These are phyloP conservation scores for Pyrgus malvae DNA, from an alignment of 2,888 invertebrate species.

Conservation along the genomic window DNA sequence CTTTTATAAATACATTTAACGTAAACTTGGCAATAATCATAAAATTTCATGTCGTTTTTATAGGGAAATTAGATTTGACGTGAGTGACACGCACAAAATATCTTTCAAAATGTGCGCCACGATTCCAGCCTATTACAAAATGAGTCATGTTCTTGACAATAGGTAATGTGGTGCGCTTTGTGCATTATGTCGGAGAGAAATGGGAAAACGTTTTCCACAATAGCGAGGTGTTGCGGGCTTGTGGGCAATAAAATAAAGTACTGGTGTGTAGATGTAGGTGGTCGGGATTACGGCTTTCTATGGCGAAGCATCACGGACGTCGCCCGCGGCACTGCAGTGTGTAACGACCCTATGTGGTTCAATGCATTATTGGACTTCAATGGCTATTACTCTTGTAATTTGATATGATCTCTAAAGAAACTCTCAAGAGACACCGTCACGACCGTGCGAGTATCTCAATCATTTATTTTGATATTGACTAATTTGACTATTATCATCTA, in stretches of 20 bases:
- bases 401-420: neutral
- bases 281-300: constrained; percentile 12
- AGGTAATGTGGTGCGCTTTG: constrained; percentile 12
- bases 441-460: no score
- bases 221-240: constrained; percentile 44
- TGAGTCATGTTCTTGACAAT: constrained; percentile 15
- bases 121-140: neutral
- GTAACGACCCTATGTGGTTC: constrained; percentile 12
- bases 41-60: neutral
- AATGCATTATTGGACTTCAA: neutral
- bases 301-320: constrained; percentile 29
- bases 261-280: constrained; percentile 44
- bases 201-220: constrained; percentile 48
- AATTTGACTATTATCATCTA: no score
- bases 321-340: constrained; percentile 29
- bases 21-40: neutral
- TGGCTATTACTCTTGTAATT: constrained; percentile 4
- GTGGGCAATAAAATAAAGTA: constrained; percentile 51
- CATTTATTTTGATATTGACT: no score
- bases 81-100: neutral
- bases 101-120: neutral
- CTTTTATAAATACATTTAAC: neutral
- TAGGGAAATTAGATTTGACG: neutral
- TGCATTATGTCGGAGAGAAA: constrained; percentile 28
- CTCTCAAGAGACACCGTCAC: neutral